Evolutionary conservation across 2,113 vertebrate species (phyloP), one percentile per base, ranked within the genome.

Genomic region (Artemisiospiza belli): DNA sequence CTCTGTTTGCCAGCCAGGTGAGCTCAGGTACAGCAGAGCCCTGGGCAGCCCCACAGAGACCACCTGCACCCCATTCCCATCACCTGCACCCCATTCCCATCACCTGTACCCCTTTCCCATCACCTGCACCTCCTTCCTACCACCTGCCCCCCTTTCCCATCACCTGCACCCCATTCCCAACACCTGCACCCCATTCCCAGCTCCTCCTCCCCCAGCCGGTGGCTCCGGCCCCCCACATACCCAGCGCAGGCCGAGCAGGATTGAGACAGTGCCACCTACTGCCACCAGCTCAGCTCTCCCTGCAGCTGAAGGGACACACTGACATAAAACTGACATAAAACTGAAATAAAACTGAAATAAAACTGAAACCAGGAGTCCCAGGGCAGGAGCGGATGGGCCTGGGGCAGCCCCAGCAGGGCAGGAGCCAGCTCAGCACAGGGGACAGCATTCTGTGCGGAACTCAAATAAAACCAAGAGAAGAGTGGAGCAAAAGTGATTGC

Each of bases 391-490:
- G 28, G 57, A 4, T 10, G 12, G 33, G 25, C 57, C 78, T 44
- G 28, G 17, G 44, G 23, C 4, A 90, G 43, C n/a, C 44, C n/a
- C 57, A 20, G 52, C 31, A 37, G 43, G 0, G 6, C 28, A 5
- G 6, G 28, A 31, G 43, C 37, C 77, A 61, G 79, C 46, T 47
- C 43, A 14, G 81, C 27, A 16, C 54, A 19, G 5, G 10, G 4
- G 6, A 28, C 57, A 17, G 6, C 22, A 3, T 5, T 17, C 41
- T 3, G 15, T 14, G 2, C 11, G 10, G 16, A 54, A 6, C 14
- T 52, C 9, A 49, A 21, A 0, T 0, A 3, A 23, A 39, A 55
- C 11, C 0, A 18, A 54, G 35, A 10, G 28, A 28, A 43, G 20
- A 35, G 33, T 1, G 33, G 20, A 63, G 9, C 7, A 5, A 39